These are phyloP conservation scores for Zosterops borbonicus DNA, from an alignment of 2,113 vertebrate genomes.

Conservation along the genomic window DNA sequence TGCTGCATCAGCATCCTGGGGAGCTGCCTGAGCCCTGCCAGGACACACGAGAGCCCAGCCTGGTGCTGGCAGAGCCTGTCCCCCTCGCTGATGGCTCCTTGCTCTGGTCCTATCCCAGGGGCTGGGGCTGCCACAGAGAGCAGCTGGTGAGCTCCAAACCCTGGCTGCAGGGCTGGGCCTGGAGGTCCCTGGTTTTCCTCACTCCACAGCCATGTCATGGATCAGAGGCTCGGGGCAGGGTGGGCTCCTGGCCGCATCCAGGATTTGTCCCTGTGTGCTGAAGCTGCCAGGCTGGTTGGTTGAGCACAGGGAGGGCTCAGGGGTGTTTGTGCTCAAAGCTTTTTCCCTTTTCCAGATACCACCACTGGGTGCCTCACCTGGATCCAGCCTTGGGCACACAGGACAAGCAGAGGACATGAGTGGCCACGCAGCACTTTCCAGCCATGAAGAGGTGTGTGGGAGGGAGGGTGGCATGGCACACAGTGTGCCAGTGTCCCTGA, in stretches of 20 bases:
- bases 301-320: accelerated
- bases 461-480: accelerated
- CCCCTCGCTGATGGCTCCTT: neutral
- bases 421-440: neutral
- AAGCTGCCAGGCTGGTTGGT: neutral
- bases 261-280: accelerated
- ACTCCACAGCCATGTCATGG: accelerated
- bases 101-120: accelerated
- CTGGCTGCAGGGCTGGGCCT: neutral
- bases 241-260: accelerated
- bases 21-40: neutral
- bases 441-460: conserved; percentile 15
- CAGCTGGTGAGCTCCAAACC: neutral
- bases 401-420: neutral
- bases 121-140: neutral
- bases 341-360: conserved; percentile 14
- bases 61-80: neutral
- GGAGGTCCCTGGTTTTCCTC: neutral
- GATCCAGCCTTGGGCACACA: neutral
- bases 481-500: neutral
- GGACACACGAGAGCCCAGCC: neutral
- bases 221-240: accelerated
- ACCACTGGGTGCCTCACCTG: neutral
- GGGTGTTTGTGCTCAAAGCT: neutral
- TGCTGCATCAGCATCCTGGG: neutral